Evolutionary conservation across 2,797 vertebrate species (phyloP).

Genomic region (Myotis pilosus): DNA sequence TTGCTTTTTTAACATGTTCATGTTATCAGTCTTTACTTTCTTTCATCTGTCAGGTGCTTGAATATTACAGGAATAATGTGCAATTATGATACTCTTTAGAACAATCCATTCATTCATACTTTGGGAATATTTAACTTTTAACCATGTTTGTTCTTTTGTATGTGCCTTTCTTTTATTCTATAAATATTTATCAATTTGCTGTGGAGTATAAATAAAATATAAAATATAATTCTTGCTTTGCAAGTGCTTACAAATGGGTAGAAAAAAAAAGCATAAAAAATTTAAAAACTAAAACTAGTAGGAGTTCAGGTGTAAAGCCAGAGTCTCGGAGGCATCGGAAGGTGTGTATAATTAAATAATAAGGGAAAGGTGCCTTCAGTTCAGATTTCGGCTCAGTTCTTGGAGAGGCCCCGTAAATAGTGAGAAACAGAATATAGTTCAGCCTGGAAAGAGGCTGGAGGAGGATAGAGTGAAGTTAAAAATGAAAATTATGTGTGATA

Average conservation of each 20-base stretch:
- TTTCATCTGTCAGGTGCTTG: background rate
- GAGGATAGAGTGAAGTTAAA: background rate
- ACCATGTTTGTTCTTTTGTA: background rate
- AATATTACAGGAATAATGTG: background rate
- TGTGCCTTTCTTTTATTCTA: background rate
- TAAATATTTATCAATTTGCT: background rate
- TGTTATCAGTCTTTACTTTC: background rate
- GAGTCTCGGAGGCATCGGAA: background rate
- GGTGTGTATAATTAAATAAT: background rate
- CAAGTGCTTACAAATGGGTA: background rate
- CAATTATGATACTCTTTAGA: background rate
- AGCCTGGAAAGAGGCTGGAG: background rate
- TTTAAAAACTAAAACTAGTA: background rate
- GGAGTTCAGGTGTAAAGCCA: background rate
- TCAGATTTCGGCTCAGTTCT: background rate
- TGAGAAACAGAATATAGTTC: background rate
- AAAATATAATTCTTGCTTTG: background rate
- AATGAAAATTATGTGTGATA: background rate
- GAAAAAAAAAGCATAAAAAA: background rate
- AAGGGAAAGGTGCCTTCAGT: background rate
- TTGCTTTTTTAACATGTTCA: background rate
- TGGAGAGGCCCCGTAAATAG: background rate
- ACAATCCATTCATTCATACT: background rate
- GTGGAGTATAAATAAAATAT: background rate
- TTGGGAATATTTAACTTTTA: background rate